Conservation (phyloP, 2,113 vertebrate genomes). For the Takifugu flavidus region DNA sequence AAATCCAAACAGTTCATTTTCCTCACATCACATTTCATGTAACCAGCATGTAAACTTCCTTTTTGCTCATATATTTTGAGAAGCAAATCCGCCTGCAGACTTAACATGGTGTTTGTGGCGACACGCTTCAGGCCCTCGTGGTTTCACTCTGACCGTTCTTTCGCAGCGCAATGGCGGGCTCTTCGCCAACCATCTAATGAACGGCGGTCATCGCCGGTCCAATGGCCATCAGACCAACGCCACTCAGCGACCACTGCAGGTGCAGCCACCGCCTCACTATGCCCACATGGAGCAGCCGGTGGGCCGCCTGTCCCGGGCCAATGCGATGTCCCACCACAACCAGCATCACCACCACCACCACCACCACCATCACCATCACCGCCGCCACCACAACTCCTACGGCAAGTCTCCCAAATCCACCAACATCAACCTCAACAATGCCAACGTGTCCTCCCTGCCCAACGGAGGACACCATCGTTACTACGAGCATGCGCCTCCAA, state of each 20-base stretch:
- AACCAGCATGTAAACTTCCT: constrained; percentile 66
- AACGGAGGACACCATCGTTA: constrained; percentile 84
- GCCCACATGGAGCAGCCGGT: constrained; percentile 85
- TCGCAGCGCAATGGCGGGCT: constrained; percentile 94
- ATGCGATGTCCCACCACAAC: constrained; percentile 87
- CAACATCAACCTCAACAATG: constrained; percentile 99
- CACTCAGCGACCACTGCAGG: constrained; percentile 93
- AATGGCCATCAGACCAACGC: constrained; percentile 93
- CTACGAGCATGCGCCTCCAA: constrained; percentile 83
- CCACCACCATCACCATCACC: constrained; percentile 85
- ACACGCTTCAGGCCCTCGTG: constrained; percentile 12
- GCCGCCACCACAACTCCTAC: constrained; percentile 85
- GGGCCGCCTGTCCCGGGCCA: constrained; percentile 83
- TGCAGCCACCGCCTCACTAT: constrained; percentile 90
- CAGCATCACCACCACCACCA: constrained; percentile 71
- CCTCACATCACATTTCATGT: constrained; percentile 63
- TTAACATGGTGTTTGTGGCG: constrained; percentile 47
- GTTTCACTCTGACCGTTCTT: constrained; percentile 64
- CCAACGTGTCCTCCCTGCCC: constrained; percentile 89
- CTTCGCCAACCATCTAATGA: constrained; percentile 95
- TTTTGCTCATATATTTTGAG: constrained; percentile 60
- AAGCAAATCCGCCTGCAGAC: constrained; percentile 42
- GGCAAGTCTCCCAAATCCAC: constrained; percentile 94
- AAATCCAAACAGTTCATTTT: constrained; percentile 50
- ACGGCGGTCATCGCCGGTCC: constrained; percentile 86